These are phyloP conservation scores for Nyctibius bracteatus DNA, from an alignment of 2,113 vertebrate genomes.

Conservation along the genomic window DNA sequence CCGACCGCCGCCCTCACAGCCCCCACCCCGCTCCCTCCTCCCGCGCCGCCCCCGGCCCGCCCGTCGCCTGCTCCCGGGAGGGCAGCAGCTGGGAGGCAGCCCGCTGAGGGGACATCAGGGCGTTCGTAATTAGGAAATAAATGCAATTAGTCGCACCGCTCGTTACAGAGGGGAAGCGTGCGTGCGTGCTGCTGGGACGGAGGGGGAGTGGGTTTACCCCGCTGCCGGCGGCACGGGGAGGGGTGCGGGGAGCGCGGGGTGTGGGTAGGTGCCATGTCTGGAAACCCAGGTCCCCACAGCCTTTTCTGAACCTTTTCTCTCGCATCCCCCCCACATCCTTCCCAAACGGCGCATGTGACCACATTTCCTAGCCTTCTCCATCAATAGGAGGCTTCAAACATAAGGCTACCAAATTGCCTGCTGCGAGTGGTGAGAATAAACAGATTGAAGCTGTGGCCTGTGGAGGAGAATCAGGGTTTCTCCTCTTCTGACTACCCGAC, in stretches of 20 bases:
- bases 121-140: not conserved
- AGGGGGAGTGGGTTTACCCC: not conserved
- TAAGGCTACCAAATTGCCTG: slow-evolving; percentile 21
- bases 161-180: not conserved
- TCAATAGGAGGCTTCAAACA: slow-evolving; percentile 3
- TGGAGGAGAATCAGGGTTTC: slow-evolving; percentile 30
- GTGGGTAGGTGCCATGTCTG: slow-evolving; percentile 68
- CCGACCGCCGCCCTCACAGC: not conserved
- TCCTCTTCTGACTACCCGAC: not conserved
- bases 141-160: not conserved
- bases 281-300: slow-evolving; percentile 27
- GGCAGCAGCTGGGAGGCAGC: not conserved
- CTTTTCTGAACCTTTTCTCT: slow-evolving; percentile 22
- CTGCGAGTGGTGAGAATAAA: slow-evolving; percentile 16
- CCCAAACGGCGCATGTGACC: slow-evolving; percentile 8
- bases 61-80: not conserved
- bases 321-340: not conserved
- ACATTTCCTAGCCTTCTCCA: slow-evolving; percentile 15
- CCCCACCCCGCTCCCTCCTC: not conserved
- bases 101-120: not conserved
- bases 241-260: not conserved
- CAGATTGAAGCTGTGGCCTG: slow-evolving; percentile 52
- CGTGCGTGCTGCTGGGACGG: not conserved
- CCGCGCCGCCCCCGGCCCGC: not conserved
- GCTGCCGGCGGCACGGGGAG: not conserved